Percentiles rank a stretch among this genome's conserved stretches.
These are phyloP conservation scores for Pseudochirops cupreus DNA, from an alignment of 2,797 vertebrate genomes.

Conservation along the genomic window DNA sequence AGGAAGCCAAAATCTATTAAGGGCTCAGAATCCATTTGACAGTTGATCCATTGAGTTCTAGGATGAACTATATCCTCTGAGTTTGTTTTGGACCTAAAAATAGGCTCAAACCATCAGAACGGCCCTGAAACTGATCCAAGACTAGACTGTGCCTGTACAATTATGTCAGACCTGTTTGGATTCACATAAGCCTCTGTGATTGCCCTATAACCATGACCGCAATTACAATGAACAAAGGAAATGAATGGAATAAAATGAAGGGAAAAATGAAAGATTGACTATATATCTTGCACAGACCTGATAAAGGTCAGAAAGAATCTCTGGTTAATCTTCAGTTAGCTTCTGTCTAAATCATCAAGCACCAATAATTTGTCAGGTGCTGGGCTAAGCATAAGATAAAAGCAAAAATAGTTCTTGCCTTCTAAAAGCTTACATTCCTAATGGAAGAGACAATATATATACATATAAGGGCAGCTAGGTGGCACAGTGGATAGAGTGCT, in stretches of 20 bases:
- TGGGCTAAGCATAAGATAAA: not conserved
- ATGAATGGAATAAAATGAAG: not conserved
- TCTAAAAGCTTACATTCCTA: not conserved
- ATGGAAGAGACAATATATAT: not conserved
- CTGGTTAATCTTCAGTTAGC: not conserved
- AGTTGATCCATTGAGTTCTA: not conserved
- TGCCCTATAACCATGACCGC: not conserved
- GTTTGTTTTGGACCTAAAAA: not conserved
- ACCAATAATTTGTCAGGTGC: not conserved
- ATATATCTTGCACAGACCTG: not conserved
- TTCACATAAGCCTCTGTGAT: not conserved
- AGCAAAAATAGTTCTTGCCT: not conserved
- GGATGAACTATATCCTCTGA: not conserved
- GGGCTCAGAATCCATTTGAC: not conserved
- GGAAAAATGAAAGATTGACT: not conserved
- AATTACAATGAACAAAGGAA: not conserved
- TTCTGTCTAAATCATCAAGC: not conserved
- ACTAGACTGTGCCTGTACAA: not conserved
- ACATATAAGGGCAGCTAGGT: not conserved
- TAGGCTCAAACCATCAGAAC: not conserved
- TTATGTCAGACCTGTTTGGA: not conserved
- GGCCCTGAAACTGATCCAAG: not conserved
- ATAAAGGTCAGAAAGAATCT: not conserved
- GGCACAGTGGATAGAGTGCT: not conserved
- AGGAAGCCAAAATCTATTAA: not conserved